phyloP scores from a whole-genome alignment of 2,888 invertebrate genomes.

The Limnephilus marmoratus region DNA sequence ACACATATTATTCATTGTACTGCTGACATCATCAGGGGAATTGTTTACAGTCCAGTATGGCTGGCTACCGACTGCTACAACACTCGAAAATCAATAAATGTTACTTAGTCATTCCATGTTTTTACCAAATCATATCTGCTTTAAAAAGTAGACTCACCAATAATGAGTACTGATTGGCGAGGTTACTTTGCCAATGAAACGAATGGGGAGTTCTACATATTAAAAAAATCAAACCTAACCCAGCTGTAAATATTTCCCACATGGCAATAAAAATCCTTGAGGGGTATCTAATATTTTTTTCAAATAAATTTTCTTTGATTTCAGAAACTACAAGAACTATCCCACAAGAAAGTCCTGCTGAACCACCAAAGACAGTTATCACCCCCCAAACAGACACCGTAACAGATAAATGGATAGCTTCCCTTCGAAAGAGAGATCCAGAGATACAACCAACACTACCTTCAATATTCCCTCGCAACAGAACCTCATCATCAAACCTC shows the following conservation, averaged over 20 bases:
- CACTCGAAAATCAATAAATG: background rate
- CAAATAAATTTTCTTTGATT: conserved; percentile 64
- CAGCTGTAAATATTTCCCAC: too few species aligned
- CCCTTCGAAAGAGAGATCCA: conserved; percentile 81
- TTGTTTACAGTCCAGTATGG: background rate
- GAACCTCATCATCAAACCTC: conserved; percentile 71
- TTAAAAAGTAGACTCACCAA: background rate
- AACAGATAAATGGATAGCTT: conserved; percentile 84
- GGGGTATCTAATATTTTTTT: background rate
- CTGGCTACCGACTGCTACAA: background rate
- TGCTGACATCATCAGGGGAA: background rate
- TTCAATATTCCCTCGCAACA: conserved; percentile 74
- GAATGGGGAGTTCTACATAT: too few species aligned
- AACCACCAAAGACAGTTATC: conserved; percentile 55
- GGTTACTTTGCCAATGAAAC: too few species aligned
- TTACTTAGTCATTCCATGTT: background rate
- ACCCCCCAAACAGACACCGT: conserved; percentile 70
- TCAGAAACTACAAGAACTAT: conserved; percentile 73
- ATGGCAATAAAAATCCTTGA: too few species aligned
- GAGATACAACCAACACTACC: conserved; percentile 82
- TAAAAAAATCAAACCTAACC: too few species aligned
- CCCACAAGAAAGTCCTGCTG: conserved; percentile 56
- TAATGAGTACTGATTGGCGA: too few species aligned
- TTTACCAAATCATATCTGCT: background rate
- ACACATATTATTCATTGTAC: background rate